These are phyloP conservation scores for Eupeodes corollae DNA, from an alignment of 1,140 invertebrate genomes.

Conservation along the genomic window DNA sequence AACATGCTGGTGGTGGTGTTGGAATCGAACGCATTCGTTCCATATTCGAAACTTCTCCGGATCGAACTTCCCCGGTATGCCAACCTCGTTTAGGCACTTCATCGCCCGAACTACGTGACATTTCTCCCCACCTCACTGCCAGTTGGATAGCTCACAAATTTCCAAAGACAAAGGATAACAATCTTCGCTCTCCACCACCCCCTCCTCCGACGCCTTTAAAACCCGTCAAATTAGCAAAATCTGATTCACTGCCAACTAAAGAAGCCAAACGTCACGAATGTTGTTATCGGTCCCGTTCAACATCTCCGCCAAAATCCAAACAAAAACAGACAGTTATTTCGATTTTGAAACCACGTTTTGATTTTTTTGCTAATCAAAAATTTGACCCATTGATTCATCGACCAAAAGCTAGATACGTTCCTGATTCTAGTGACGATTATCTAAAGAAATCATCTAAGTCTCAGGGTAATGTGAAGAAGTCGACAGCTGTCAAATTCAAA, in stretches of 20 bases:
- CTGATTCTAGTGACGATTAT: slow-evolving; percentile 29
- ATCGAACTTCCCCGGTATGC: too few species aligned
- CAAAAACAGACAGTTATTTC: not conserved
- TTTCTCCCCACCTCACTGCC: slow-evolving; percentile 62
- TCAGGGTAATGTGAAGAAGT: slow-evolving; percentile 15
- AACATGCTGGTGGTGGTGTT: slow-evolving; percentile 49
- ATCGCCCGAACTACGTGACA: slow-evolving; percentile 64
- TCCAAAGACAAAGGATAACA: slow-evolving; percentile 52
- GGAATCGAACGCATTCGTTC: slow-evolving; percentile 58
- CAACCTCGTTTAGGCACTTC: slow-evolving; percentile 61
- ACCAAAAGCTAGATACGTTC: slow-evolving; percentile 65
- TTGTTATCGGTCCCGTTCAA: slow-evolving; percentile 17
- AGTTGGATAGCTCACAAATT: slow-evolving; percentile 65
- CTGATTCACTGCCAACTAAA: slow-evolving; percentile 44
- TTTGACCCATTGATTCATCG: slow-evolving; percentile 64
- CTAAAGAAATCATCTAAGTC: too few species aligned
- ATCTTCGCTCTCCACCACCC: not conserved
- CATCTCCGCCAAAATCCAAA: slow-evolving; percentile 13
- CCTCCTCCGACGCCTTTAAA: not conserved
- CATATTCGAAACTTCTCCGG: slow-evolving; percentile 30
- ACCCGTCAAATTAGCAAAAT: slow-evolving; percentile 4
- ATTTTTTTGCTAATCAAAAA: slow-evolving; percentile 52
- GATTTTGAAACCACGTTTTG: slow-evolving; percentile 24
- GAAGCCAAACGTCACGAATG: slow-evolving; percentile 37
- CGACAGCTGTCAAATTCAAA: slow-evolving; percentile 30